Base-by-base conservation (phyloP, 2,888 invertebrate genomes). In the Melipona bicolor region DNA sequence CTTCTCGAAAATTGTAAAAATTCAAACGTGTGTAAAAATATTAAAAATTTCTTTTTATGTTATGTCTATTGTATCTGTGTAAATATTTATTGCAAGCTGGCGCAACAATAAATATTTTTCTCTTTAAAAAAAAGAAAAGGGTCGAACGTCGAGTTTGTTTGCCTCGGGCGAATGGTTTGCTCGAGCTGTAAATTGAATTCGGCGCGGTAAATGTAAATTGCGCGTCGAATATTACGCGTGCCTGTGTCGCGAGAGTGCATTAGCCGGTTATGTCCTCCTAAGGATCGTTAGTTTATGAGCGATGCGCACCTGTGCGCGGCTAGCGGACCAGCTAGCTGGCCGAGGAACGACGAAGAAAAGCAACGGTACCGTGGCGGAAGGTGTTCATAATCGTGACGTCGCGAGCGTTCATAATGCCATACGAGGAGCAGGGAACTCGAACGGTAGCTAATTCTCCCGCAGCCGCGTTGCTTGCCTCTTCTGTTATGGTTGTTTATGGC, bases 371-470 rank as follows among this genome's bases (percentile, higher is more conserved):
- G 27, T 50, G 72, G 79, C 87, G 87, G 87, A 87, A 86, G 88
- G 77, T 87, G 79, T 84, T 87, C 87, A 82, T 87, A 93, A 94
- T 94, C 93, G 92, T 93, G 93, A 93, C 94, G 91, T 91, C 91
- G 94, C 93, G 92, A 92, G 93, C 93, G 93, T 92, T 94, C 93
- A 92, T 93, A 93, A 93, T 91, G 90, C 94, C 93, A 92, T 94
- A 93, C 92, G 91, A 87, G 92, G 93, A 90, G 88, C 87, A 88
- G 91, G 91, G 91, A 91, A 93, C 90, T 89, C 89, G 91, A 92
- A 91, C 90, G 90, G 90, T 83, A 90, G 89, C 85, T 90, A 89
- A 91, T 90, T 89, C 88, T 90, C 92, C 90, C 36, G 36, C 5
- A 61, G 87, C 86, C 85, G 90, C 90, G 82, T 87, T 92, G 36